Evolutionary conservation across 2,888 invertebrate genomes (phyloP), one percentile per base, ranked within the genome.

Genomic region (Ormyrus rosae): DNA sequence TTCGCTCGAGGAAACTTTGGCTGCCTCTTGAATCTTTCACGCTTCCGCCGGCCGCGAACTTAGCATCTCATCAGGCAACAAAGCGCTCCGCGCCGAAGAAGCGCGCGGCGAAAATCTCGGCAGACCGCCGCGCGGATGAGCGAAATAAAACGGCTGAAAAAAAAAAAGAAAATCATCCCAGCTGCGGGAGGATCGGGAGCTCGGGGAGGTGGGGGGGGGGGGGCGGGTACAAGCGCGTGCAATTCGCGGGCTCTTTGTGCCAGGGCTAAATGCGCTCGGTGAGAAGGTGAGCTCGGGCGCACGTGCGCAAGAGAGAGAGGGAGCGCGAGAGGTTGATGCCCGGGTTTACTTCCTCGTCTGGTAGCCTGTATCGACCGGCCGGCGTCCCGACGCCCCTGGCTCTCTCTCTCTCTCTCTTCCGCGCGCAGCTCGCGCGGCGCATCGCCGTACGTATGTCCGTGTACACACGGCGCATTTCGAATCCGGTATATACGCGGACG

Each of bases 321-420:
- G 68, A 45, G 68, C 85, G 86, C 83, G 85, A 84, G 88, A 87
- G 89, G 89, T 89, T 89, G 89, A 89, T 88, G 89, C 87, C 89
- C 89, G 89, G 89, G 89, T 86, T 87, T 86, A 86, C 88, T 78
- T 89, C 89, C 89, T 88, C 88, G 89, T 88, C 89, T 89, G 88
- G 84, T 77, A 85, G 87, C 88, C 88, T 88, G 88, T 89, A 89
- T 89, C 89, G 89, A 89, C 89, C 89, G 89, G 65, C 67, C 76
- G 81, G 70, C 85, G 84, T 87, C 87, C 87, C 88, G 86, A 86
- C 88, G 86, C 86, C 81, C 81, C 76, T 76, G 61, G 56, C 81
- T 79, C 82, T 80, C 75, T 83, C 82, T 70, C 81, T 61, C 61
- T 70, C 74, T 58, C 78, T 78, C 56, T 72, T 80, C 72, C 64